Base-by-base conservation (phyloP, 2,797 vertebrate species). In the Acrossocheilus wenchowensis region DNA sequence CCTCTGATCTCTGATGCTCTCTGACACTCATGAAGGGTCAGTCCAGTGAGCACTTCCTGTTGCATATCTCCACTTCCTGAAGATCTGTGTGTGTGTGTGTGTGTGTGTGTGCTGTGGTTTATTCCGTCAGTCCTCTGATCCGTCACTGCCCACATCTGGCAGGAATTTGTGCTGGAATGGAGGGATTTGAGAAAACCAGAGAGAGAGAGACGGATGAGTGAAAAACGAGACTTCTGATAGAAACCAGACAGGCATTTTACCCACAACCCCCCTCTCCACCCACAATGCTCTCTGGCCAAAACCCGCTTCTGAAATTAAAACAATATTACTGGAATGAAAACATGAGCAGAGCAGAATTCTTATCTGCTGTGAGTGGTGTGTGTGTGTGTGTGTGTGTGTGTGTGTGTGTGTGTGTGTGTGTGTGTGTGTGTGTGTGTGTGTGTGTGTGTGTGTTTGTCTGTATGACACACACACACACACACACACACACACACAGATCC, bases 101-200 rank as follows among this genome's bases (percentile, higher is more conserved):
- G 79, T 34, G 41, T 41, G 39, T 66, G 78, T 60, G 50, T n/a
- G 50, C 8, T 75, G 48, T 75, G 54, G 80, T 69, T 36, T 68
- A 30, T 41, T 57, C 60, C 23, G 17, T 60, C 57, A 66, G 30
- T 86, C 52, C 66, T 88, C 81, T 87, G 83, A 87, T 89, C 86
- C 48, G 30, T 79, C 83, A 82, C 81, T 62, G 86, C 84, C 84
- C 82, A 89, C 88, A 89, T 89, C 88, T 89, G 88, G 83, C 79
- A 83, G 74, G 82, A 87, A 87, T 89, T 89, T 89, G 83, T 83
- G 57, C 86, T 79, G 88, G 88, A 89, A 89, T 86, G 80, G 23
- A 48, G 73, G 52, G 73, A 85, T 39, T 66, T 66, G 2, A 54
- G 26, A 57, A 80, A 64, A 48, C 39, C 60, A n/a, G n/a, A 80